phyloP scores from a whole-genome alignment of 37 sponge, comb jelly and placozoan genomes.

The Diacarnus erythraeanus region DNA sequence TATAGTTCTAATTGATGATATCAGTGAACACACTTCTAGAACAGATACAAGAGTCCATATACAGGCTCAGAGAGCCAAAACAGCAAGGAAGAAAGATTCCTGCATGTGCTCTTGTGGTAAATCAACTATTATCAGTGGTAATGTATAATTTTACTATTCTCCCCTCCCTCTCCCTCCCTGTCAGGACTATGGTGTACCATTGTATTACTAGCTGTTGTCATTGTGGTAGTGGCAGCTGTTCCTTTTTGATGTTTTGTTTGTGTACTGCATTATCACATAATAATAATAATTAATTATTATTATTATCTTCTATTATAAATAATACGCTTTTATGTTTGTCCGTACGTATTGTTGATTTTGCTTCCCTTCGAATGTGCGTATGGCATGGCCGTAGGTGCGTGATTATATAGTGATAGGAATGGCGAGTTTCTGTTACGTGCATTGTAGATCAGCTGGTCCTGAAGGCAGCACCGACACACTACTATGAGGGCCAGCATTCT shows the following conservation, averaged over 20 bases:
- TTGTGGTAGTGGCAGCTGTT: conserved; percentile 22
- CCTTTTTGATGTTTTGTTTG: conserved; percentile 11
- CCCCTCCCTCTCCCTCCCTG: conserved; percentile 22
- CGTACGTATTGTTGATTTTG: no score
- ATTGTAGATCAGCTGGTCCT: no score
- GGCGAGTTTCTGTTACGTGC: no score
- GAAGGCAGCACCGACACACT: no score
- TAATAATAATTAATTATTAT: no score
- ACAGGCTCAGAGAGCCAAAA: conserved; percentile 41
- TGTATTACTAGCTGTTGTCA: conserved; percentile 18
- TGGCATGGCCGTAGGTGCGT: no score
- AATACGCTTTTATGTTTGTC: no score
- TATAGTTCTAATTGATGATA: conserved; percentile 62
- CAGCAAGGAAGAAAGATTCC: conserved; percentile 43
- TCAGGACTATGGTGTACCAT: conserved; percentile 17
- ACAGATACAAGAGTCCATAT: conserved; percentile 25
- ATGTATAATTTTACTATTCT: not conserved
- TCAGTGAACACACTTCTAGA: conserved; percentile 21
- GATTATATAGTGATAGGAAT: no score
- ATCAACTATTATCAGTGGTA: not conserved
- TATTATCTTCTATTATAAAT: no score
- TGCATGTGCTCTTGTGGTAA: conserved; percentile 55
- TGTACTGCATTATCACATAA: no score
- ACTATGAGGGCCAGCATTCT: no score
- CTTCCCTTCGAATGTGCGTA: no score